Conservation (phyloP, 2,888 invertebrate species). For the Agriopis aurantiaria region DNA sequence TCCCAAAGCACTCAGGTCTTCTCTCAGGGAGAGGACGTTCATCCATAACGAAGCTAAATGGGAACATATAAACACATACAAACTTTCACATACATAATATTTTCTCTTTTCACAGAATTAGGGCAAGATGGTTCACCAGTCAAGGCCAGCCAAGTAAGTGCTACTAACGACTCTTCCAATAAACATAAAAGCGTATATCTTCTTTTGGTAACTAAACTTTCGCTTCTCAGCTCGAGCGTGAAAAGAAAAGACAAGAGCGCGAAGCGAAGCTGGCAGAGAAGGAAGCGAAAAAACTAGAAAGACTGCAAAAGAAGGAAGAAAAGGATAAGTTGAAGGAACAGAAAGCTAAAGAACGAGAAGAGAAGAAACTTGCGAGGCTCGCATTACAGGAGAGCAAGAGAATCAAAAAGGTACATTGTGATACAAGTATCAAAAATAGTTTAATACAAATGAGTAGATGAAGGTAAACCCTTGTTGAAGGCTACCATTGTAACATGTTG, state of each 20-base stretch:
- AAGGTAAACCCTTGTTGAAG: no score
- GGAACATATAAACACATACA: background rate
- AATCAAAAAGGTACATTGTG: slow-evolving; percentile 62
- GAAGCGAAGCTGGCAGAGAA: slow-evolving; percentile 83
- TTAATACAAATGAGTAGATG: no score
- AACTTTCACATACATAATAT: background rate
- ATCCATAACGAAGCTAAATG: background rate
- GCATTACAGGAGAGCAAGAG: slow-evolving; percentile 79
- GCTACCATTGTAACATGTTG: no score
- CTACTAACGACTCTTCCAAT: background rate
- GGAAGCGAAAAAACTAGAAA: slow-evolving; percentile 77
- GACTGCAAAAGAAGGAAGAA: slow-evolving; percentile 82
- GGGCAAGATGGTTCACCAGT: slow-evolving; percentile 66
- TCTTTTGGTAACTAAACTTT: background rate
- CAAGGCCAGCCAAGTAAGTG: slow-evolving; percentile 72
- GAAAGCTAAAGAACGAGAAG: slow-evolving; percentile 81
- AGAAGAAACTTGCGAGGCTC: slow-evolving; percentile 73
- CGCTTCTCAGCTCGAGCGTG: slow-evolving; percentile 77
- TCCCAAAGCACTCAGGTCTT: no score
- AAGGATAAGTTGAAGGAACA: slow-evolving; percentile 78
- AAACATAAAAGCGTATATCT: no score
- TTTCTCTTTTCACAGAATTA: slow-evolving; percentile 62
- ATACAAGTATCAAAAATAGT: background rate
- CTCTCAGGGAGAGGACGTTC: no score
- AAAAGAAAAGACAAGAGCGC: slow-evolving; percentile 84